Conservation (phyloP, 64 coral and sea anemone genomes). For the Hydrozoanthus tunicans region DNA sequence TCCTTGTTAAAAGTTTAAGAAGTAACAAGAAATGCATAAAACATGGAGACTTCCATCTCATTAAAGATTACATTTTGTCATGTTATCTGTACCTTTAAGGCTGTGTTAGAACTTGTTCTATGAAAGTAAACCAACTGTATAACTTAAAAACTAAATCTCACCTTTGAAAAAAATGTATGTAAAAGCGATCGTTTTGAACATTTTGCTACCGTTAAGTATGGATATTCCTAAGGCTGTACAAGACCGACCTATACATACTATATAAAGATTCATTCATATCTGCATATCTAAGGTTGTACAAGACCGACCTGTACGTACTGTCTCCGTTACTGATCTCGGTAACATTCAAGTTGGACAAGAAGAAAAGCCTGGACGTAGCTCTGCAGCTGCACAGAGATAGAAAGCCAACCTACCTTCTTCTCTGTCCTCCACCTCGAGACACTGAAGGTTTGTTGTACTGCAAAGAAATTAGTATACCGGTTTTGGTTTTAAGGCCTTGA, state of each 20-base stretch:
- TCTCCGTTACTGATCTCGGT: slow-evolving; percentile 81
- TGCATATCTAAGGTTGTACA: slow-evolving; percentile 60
- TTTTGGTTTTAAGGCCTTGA: too few relatives aligned
- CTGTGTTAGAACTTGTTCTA: too few relatives aligned
- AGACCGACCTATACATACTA: slow-evolving; percentile 59
- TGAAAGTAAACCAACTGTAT: too few relatives aligned
- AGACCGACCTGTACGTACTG: slow-evolving; percentile 59
- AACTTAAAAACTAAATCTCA: too few relatives aligned
- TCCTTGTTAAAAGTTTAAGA: too few relatives aligned
- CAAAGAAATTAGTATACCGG: not conserved
- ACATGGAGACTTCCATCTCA: too few relatives aligned
- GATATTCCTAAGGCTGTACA: slow-evolving; percentile 60
- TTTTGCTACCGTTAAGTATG: too few relatives aligned
- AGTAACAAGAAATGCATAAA: too few relatives aligned
- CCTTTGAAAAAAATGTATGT: too few relatives aligned
- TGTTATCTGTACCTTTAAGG: too few relatives aligned
- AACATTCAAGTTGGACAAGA: slow-evolving; percentile 70
- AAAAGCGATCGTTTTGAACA: too few relatives aligned
- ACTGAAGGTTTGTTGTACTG: slow-evolving; percentile 50
- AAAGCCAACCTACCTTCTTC: slow-evolving; percentile 82
- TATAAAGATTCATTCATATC: not conserved
- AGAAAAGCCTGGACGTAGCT: slow-evolving; percentile 59
- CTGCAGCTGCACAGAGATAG: slow-evolving; percentile 82
- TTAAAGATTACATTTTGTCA: too few relatives aligned
- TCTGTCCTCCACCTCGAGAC: slow-evolving; percentile 54